Base-by-base conservation (phyloP, 2,113 vertebrate genomes). In the Phycodurus eques region DNA sequence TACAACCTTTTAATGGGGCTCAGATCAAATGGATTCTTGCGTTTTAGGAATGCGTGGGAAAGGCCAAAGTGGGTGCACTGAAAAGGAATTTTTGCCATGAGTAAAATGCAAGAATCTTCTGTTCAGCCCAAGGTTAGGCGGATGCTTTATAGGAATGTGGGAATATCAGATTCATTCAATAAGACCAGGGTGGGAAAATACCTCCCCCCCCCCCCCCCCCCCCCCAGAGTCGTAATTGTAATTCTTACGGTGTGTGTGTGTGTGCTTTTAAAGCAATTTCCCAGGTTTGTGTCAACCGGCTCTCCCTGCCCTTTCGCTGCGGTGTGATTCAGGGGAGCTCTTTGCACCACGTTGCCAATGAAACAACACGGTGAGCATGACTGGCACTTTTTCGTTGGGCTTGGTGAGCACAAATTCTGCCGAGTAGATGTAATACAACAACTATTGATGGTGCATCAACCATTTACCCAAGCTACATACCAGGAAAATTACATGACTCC, bases 1-100 rank as follows among this genome's bases (percentile, higher is more conserved):
- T 17, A 27, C 13, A 35, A 73, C 22, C 57, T 70, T 46, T 72
- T 78, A 77, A 85, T 72, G 74, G 81, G 73, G 65, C 51, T 4
- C 12, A 69, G 71, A 78, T 66, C 56, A 72, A 73, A 71, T 46
- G 14, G 5, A 27, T 33, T 22, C 20, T 10, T 75, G 8, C 5
- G 17, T 43, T 81, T 3, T 0, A 64, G 72, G 67, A 81, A 76
- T 47, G 53, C 53, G 68, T 62, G 57, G 73, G 65, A 71, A 70
- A 72, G 57, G 59, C 64, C 51, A 51, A 76, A 61, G 22, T 54
- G 46, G 35, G 35, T 35, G 42, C 71, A 60, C 68, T 17, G 49
- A 54, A 60, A 13, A n/a, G 12, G 70, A 54, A 54, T 68, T 67
- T 67, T 35, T 10, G 56, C 44, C 65, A 72, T 54, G 44, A 7